Evolutionary conservation across 2,888 invertebrate genomes (phyloP), one percentile per base, ranked within the genome.

Genomic region (Acanthosepion lycidas): DNA sequence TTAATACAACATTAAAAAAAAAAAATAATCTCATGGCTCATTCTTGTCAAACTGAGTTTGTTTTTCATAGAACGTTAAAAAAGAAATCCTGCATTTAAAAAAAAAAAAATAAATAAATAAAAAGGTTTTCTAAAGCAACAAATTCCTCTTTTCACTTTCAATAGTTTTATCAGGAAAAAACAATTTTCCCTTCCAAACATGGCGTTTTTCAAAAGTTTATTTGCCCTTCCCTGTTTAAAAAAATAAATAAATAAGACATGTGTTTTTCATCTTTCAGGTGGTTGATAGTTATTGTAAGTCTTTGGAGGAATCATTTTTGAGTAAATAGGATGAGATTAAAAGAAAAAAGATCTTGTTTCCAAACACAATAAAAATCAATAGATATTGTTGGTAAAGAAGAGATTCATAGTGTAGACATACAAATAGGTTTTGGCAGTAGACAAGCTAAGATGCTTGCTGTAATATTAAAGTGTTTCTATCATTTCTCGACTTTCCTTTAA

Each of bases 261-360:
- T 78, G 78, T 78, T 33, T 78, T 53, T 48, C 42, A 42, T 78
- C 78, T 78, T 53, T 48, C 42, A 42, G 53, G 93, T 48, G 15
- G 93, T 49, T 53, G 51, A 93, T 51, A 93, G 53, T 51, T 51
- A 53, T 93, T 51, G 53, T 93, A 53, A 53, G 8, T 53, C 53
- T 93, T 49, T 15, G 93, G n/a, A 48, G 42, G 53, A 93, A 93
- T 4, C 33, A 33, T 92, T 92, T 92, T 42, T 93, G 93, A 93
- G n/a, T 78, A 78, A 78, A 78, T n/a, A 78, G 8, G 20, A 78
- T 33, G 5, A 33, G n/a, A 33, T 26, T 64, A 33, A 78, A 18
- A 59, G 5, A 78, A 78, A 33, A 78, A 78, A 4, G 78, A n/a
- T n/a, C n/a, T 78, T 78, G 78, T 78, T 78, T 78, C 15, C n/a